phyloP scores from a whole-genome alignment of 2,888 invertebrate genomes.

The Xestia sexstrigata region DNA sequence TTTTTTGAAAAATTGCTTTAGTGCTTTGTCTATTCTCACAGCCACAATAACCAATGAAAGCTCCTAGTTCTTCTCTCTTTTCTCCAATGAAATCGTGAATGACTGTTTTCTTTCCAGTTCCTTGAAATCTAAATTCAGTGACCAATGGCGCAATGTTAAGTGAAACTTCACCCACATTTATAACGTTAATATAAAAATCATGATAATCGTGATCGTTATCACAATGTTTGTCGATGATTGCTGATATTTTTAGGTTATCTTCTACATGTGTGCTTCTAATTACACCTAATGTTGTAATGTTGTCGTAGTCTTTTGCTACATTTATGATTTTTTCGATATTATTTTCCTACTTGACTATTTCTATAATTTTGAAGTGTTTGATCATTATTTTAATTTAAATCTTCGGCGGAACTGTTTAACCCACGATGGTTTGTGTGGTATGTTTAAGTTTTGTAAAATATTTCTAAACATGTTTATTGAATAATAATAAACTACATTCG shows the following conservation, averaged over 20 bases:
- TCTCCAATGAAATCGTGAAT: constrained; percentile 1
- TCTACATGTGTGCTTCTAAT: constrained; percentile 26
- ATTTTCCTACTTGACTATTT: neutral
- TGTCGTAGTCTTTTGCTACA: neutral
- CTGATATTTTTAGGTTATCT: constrained; percentile 48
- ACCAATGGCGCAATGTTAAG: constrained; percentile 28
- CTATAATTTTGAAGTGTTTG: neutral
- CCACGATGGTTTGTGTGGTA: too few relatives aligned
- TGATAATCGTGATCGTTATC: constrained; percentile 52
- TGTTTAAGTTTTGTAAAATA: too few relatives aligned
- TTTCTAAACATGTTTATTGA: too few relatives aligned
- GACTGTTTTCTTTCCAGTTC: constrained; percentile 1
- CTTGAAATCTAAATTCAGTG: neutral
- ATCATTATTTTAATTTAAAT: neutral
- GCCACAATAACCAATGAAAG: neutral
- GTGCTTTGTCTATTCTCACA: neutral
- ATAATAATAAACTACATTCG: too few relatives aligned
- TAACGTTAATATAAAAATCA: constrained; percentile 51
- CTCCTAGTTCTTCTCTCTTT: neutral
- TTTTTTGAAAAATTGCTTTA: neutral
- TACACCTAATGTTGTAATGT: constrained; percentile 12
- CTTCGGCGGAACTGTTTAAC: neutral
- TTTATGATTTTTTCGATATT: neutral
- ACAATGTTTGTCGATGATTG: constrained; percentile 26
- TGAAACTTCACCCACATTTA: constrained; percentile 48